phyloP scores from a whole-genome alignment of 35 echinoderm and acorn worm genomes.

The Eucidaris tribuloides region DNA sequence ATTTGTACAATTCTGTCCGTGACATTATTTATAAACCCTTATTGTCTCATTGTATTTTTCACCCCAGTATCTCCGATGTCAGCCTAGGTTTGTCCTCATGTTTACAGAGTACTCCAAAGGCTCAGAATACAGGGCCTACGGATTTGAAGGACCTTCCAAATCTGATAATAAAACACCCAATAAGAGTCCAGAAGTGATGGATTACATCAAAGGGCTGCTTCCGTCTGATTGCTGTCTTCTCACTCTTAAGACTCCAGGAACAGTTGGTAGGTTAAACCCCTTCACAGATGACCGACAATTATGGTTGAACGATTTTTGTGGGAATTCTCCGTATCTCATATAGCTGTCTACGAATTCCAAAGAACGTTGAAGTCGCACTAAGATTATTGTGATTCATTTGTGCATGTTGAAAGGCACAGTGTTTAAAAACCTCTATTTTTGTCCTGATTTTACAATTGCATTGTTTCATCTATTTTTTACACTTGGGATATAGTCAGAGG shows the following conservation, averaged over 20 bases:
- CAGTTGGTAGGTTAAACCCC: neutral
- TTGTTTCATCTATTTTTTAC: no score
- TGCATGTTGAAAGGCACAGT: neutral
- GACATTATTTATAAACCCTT: neutral
- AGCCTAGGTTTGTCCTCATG: neutral
- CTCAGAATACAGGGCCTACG: neutral
- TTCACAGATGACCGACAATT: neutral
- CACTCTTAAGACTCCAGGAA: neutral
- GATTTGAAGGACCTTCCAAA: neutral
- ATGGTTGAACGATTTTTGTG: neutral
- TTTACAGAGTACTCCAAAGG: constrained; percentile 19
- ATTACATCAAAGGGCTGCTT: neutral
- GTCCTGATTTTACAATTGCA: no score
- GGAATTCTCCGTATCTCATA: neutral
- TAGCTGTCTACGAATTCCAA: neutral
- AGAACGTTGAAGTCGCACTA: neutral
- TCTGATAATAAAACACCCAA: neutral
- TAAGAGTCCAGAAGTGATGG: neutral
- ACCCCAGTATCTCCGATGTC: neutral
- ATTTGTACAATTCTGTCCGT: neutral
- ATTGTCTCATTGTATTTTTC: neutral
- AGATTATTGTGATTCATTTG: neutral
- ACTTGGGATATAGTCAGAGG: no score
- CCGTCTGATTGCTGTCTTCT: neutral
- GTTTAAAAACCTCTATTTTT: neutral